These are phyloP conservation scores for Apaloderma vittatum DNA, from an alignment of 2,113 vertebrate genomes.

Conservation along the genomic window DNA sequence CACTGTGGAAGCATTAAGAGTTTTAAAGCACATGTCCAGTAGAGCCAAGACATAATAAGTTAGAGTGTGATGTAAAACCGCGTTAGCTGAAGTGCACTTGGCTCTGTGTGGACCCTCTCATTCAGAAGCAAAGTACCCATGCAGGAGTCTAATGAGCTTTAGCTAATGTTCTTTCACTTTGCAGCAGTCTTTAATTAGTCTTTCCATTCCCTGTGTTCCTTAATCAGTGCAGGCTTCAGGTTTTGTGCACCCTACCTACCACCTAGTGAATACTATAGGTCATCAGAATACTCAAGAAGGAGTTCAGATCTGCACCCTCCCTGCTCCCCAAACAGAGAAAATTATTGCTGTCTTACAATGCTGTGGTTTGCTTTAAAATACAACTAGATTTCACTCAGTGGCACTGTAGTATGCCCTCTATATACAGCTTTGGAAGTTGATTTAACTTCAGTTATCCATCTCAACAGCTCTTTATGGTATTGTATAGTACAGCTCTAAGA, in stretches of 20 bases:
- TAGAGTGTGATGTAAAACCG: background rate
- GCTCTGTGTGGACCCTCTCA: background rate
- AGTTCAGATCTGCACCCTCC: background rate
- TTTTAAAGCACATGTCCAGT: background rate
- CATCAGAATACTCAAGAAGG: background rate
- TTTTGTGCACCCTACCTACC: background rate
- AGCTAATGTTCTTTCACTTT: conserved; percentile 1
- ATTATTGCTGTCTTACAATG: background rate
- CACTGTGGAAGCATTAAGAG: background rate
- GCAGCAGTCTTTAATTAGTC: conserved; percentile 5
- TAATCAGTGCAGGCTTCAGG: background rate
- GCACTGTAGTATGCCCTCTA: background rate
- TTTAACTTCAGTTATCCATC: conserved; percentile 48
- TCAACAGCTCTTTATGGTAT: conserved; percentile 26
- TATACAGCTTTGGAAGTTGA: background rate
- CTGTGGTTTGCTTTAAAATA: conserved; percentile 34
- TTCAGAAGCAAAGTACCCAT: background rate
- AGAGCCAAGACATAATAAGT: background rate
- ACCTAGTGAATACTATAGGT: background rate
- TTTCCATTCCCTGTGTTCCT: background rate
- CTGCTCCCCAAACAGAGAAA: background rate
- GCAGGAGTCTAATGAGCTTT: background rate
- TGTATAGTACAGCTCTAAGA: background rate
- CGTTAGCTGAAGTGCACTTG: background rate
- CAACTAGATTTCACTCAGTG: background rate